These are phyloP conservation scores for Platysteira castanea DNA, from an alignment of 2,113 vertebrate genomes.

Conservation along the genomic window DNA sequence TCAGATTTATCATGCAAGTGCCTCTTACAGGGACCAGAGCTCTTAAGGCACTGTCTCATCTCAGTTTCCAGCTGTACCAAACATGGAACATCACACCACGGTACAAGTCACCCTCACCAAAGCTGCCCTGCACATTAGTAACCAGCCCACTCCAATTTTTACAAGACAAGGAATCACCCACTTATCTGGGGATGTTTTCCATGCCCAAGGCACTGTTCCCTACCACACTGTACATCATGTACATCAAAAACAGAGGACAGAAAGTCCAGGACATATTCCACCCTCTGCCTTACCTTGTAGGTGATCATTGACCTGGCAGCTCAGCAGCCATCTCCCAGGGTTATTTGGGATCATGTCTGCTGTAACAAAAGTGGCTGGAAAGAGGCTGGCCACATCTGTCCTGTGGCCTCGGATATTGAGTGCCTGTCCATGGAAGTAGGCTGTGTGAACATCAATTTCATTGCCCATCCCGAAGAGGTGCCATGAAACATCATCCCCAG, in stretches of 20 bases:
- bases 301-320: constrained; percentile 74
- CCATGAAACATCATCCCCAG: constrained; percentile 69
- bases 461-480: constrained; percentile 79
- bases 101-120: not conserved
- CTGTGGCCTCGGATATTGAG: constrained; percentile 67
- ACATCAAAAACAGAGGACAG: not conserved
- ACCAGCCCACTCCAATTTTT: not conserved
- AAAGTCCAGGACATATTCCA: not conserved
- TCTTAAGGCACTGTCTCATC: not conserved
- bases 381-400: constrained; percentile 73
- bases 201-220: not conserved
- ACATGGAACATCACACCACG: fast-evolving
- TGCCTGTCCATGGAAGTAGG: constrained; percentile 75
- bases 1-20: not conserved
- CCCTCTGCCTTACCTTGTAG: constrained; percentile 60
- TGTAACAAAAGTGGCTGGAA: constrained; percentile 78
- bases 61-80: not conserved
- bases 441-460: constrained; percentile 77
- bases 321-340: constrained; percentile 73
- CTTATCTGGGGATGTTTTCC: not conserved
- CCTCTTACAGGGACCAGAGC: not conserved
- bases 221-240: not conserved
- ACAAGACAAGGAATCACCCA: not conserved
- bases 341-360: constrained; percentile 71
- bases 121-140: not conserved